Evolutionary conservation across 2,797 vertebrate genomes (phyloP).

Genomic region (Enteromius treurensis): DNA sequence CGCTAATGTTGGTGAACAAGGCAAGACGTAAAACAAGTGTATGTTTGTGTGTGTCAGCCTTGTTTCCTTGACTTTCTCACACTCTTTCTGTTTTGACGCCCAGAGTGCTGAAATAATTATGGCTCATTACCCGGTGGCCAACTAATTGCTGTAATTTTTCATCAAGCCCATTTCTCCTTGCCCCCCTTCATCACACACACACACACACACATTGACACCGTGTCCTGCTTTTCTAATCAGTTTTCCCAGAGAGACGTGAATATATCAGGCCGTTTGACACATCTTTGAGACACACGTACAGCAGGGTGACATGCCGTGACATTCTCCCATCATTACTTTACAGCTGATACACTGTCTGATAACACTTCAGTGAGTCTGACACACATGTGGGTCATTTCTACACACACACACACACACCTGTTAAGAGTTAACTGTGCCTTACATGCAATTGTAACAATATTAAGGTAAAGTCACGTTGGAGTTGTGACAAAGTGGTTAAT

Average conservation of each 20-base stretch:
- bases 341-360: slow-evolving; percentile 3
- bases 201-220: slow-evolving; percentile 63
- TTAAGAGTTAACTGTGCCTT: not conserved
- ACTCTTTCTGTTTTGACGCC: slow-evolving; percentile 56
- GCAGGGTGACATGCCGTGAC: not conserved
- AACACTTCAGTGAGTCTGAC: not conserved
- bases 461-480: not conserved
- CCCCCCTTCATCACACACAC: slow-evolving; percentile 46
- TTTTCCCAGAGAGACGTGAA: slow-evolving; percentile 62
- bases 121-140: slow-evolving; percentile 73
- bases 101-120: slow-evolving; percentile 76
- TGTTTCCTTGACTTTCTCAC: slow-evolving; percentile 45
- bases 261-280: slow-evolving; percentile 51
- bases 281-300: slow-evolving; percentile 32
- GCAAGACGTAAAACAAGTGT: slow-evolving; percentile 17
- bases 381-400: slow-evolving; percentile 11
- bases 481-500: slow-evolving; percentile 3
- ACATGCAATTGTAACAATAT: not conserved
- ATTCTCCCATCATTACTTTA: slow-evolving; percentile 16
- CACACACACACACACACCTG: not conserved
- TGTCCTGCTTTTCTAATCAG: slow-evolving; percentile 63
- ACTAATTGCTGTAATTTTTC: slow-evolving; percentile 80
- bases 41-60: slow-evolving; percentile 30
- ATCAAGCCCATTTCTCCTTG: slow-evolving; percentile 65
- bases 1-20: not conserved